Evolutionary conservation across 2,888 invertebrate species (phyloP).

Genomic region (Leptinotarsa peninsularis): DNA sequence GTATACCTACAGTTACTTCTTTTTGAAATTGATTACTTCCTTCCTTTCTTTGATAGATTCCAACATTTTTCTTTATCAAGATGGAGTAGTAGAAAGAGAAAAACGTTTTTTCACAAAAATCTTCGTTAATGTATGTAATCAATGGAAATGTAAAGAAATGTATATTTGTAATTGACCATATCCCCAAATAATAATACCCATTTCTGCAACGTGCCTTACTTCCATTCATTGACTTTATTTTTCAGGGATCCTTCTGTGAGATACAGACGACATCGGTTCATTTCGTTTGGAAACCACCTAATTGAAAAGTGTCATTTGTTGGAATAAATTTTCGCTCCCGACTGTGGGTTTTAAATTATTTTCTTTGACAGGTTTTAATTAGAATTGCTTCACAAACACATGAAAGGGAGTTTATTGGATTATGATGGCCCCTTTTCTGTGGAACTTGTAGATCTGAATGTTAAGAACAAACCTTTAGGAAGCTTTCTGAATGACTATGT

Average conservation of each 20-base stretch:
- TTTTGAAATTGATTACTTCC: no score
- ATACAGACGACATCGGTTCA: conserved; percentile 7
- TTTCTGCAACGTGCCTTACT: neutral
- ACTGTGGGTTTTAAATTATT: conserved; percentile 31
- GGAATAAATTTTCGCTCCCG: conserved; percentile 22
- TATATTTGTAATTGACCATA: no score
- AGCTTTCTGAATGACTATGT: neutral
- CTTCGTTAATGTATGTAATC: no score
- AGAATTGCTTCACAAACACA: conserved; percentile 28
- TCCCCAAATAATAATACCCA: neutral
- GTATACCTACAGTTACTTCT: no score
- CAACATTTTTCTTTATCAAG: no score
- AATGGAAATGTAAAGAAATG: no score
- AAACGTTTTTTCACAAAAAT: no score
- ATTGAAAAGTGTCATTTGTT: conserved; percentile 25
- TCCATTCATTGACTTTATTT: neutral
- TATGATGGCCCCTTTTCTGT: conserved; percentile 25
- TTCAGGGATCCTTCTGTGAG: conserved; percentile 10
- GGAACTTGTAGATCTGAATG: conserved; percentile 22
- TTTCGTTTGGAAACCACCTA: conserved; percentile 4
- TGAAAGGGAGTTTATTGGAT: conserved; percentile 31
- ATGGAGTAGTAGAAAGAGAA: no score
- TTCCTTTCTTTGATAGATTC: no score
- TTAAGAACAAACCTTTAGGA: neutral
- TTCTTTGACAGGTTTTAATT: conserved; percentile 36